Evolutionary conservation across 64 coral and sea anemone genomes (phyloP).

Genomic region (Porites australiensis): DNA sequence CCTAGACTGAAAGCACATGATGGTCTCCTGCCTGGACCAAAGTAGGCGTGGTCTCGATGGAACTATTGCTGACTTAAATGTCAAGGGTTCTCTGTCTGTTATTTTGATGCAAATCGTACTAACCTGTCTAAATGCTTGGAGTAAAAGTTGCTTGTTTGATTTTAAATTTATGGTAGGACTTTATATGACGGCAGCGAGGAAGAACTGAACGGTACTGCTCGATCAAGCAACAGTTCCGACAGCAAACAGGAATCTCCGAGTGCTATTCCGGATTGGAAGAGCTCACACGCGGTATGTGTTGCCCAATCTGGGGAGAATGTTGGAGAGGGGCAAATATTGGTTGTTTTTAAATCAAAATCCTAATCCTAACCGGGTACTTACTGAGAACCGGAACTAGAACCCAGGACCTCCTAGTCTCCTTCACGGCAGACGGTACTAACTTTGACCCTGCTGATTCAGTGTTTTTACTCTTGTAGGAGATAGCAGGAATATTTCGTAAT

Average conservation of each 20-base stretch:
- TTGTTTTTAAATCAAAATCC: no score
- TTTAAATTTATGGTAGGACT: not conserved
- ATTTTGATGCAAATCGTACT: not conserved
- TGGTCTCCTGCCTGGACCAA: no score
- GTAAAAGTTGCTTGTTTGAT: not conserved
- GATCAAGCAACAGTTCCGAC: constrained; percentile 15
- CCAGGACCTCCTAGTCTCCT: no score
- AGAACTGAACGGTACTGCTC: not conserved
- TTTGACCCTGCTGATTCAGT: not conserved
- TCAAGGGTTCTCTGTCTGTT: not conserved
- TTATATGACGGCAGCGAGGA: constrained; percentile 55
- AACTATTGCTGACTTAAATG: no score
- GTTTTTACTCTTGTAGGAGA: constrained; percentile 63
- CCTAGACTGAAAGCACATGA: no score
- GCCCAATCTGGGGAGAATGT: not conserved
- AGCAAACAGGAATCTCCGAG: constrained; percentile 62
- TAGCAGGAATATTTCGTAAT: constrained; percentile 92
- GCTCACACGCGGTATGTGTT: constrained; percentile 89
- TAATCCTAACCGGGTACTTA: no score
- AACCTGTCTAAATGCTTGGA: not conserved
- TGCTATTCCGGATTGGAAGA: constrained; percentile 90
- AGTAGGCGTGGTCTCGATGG: no score
- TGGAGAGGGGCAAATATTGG: not conserved
- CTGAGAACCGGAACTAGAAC: no score
- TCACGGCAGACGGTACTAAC: not conserved